These are phyloP conservation scores for Gambelia wislizenii DNA, from an alignment of 2,797 vertebrate genomes.

Conservation along the genomic window DNA sequence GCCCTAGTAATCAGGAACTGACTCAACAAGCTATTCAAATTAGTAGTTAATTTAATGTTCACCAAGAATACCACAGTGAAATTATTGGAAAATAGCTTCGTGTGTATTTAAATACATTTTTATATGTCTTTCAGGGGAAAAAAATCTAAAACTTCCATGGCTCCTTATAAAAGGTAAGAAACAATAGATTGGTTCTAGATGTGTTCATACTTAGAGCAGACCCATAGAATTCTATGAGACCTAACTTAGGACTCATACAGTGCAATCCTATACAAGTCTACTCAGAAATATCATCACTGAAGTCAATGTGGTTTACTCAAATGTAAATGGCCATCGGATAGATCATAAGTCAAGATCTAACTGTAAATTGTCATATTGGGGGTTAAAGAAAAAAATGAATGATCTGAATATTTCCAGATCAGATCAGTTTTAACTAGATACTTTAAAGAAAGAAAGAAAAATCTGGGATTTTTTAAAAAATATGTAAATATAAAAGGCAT, in stretches of 20 bases:
- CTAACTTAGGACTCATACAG: not conserved
- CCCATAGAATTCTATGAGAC: not conserved
- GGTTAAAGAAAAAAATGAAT: not conserved
- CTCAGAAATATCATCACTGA: too few species aligned
- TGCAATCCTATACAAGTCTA: too few species aligned
- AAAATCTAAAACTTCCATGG: not conserved
- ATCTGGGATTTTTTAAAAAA: not conserved
- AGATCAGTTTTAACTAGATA: not conserved
- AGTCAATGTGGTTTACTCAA: not conserved
- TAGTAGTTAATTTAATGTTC: conserved; percentile 3
- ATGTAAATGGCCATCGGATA: not conserved
- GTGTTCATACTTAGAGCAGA: not conserved
- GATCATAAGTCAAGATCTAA: too few species aligned
- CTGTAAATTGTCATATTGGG: too few species aligned
- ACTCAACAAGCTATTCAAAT: conserved; percentile 18
- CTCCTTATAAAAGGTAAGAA: not conserved
- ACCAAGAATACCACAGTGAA: not conserved
- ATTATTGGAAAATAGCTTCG: not conserved
- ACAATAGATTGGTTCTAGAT: not conserved
- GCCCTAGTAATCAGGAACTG: not conserved
- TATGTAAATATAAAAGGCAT: not conserved
- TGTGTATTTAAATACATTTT: not conserved
- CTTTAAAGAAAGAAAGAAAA: not conserved
- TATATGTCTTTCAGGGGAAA: not conserved
- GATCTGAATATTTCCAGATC: not conserved